Evolutionary conservation across 1,140 invertebrate species (phyloP).

Genomic region (Eufriesea mexicana): DNA sequence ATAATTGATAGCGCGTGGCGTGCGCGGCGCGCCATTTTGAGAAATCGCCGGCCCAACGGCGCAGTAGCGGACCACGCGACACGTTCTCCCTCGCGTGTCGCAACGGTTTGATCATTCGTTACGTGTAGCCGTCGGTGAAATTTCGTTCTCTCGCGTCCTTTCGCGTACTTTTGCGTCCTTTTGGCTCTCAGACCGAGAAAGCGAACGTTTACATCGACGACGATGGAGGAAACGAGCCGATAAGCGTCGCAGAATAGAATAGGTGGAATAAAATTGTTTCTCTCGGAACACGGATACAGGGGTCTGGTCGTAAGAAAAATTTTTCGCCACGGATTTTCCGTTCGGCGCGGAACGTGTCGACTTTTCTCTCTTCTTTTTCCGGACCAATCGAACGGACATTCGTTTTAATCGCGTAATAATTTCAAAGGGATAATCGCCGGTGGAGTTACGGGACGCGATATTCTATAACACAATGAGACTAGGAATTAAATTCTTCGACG

Average conservation of each 20-base stretch:
- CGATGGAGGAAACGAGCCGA: background rate
- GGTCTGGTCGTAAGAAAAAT: background rate
- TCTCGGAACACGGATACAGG: background rate
- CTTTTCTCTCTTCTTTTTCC: background rate
- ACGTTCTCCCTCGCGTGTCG: background rate
- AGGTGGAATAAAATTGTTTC: background rate
- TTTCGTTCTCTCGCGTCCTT: background rate
- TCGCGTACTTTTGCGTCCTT: background rate
- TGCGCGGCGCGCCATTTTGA: constrained; percentile 17
- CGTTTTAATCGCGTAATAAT: background rate
- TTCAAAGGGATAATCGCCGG: too few relatives aligned
- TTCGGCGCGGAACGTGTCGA: too few relatives aligned
- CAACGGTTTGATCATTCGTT: constrained; percentile 12
- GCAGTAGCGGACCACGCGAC: background rate
- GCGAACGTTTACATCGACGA: background rate
- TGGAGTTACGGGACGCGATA: background rate
- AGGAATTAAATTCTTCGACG: constrained; percentile 12
- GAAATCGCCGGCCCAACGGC: background rate
- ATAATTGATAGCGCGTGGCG: constrained; percentile 39
- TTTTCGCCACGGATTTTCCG: background rate
- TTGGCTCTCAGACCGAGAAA: background rate
- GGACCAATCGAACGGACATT: too few relatives aligned
- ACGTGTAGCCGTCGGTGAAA: background rate
- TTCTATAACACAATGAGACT: background rate
- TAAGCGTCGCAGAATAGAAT: background rate